phyloP scores from a whole-genome alignment of 1,140 invertebrate genomes.

The Oncopeltus fasciatus region DNA sequence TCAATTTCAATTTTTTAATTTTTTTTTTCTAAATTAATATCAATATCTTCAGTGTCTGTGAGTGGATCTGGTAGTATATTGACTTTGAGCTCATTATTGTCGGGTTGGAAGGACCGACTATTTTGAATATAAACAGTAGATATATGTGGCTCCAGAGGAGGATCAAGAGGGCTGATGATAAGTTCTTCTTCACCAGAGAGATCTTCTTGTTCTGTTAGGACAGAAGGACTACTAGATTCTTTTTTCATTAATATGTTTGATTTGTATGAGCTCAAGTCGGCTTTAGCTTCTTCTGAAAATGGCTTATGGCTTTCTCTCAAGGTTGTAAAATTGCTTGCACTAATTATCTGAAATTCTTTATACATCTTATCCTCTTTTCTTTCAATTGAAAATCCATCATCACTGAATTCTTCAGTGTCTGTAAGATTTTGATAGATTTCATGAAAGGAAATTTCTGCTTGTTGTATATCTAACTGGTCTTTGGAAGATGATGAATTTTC shows the following conservation, averaged over 20 bases:
- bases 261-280: constrained; percentile 9
- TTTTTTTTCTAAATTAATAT: not conserved
- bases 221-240: constrained; percentile 19
- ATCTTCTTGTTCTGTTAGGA: constrained; percentile 38
- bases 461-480: too few species aligned
- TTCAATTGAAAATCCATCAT: constrained; percentile 27
- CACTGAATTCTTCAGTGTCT: constrained; percentile 26
- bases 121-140: constrained; percentile 33
- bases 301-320: constrained; percentile 25
- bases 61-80: constrained; percentile 28
- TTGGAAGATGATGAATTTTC: too few species aligned
- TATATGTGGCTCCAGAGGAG: constrained; percentile 26
- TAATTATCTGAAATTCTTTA: constrained; percentile 23
- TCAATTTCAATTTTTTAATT: not conserved
- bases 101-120: constrained; percentile 30
- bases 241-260: constrained; percentile 10
- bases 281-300: constrained; percentile 22
- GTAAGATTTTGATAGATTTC: too few species aligned
- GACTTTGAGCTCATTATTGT: constrained; percentile 35
- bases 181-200: constrained; percentile 31
- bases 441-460: too few species aligned
- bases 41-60: constrained; percentile 39
- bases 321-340: constrained; percentile 23
- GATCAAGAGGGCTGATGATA: not conserved
- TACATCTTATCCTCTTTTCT: constrained; percentile 21